Evolutionary conservation across 1,140 invertebrate genomes (phyloP).

Genomic region (Scylla paramamosain): DNA sequence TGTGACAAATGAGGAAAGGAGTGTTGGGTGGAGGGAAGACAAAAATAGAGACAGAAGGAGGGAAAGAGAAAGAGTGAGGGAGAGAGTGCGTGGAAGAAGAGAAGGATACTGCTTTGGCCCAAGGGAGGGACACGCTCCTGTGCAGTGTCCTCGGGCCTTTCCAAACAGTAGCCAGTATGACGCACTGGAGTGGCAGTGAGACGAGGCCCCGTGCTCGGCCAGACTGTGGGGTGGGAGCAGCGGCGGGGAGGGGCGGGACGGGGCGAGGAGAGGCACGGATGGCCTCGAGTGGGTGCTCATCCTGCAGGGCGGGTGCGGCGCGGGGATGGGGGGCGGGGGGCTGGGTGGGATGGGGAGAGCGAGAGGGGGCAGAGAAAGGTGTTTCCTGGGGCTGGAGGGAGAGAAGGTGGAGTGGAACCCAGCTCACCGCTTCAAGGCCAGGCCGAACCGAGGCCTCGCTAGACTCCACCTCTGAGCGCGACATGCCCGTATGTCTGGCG

Average conservation of each 20-base stretch:
- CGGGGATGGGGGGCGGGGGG: background rate
- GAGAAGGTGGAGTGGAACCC: conserved; percentile 39
- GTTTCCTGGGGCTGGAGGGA: conserved; percentile 51
- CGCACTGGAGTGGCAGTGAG: background rate
- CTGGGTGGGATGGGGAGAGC: background rate
- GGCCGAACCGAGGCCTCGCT: conserved; percentile 8
- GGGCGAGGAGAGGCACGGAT: conserved; percentile 16
- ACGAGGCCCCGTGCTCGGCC: background rate
- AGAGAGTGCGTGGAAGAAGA: background rate
- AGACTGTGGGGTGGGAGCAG: background rate
- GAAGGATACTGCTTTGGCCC: background rate
- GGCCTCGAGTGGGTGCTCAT: background rate
- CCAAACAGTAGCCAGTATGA: background rate
- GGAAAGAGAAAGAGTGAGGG: background rate
- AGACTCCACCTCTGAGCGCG: background rate
- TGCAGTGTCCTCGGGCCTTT: background rate
- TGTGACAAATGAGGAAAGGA: conserved; percentile 5
- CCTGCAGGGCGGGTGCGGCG: background rate
- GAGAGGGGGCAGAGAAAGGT: conserved; percentile 47
- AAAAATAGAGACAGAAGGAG: background rate
- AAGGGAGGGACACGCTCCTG: background rate
- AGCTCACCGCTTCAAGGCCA: conserved; percentile 47
- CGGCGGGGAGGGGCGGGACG: background rate
- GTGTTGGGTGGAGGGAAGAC: background rate
- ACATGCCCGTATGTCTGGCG: background rate